Conservation (phyloP, 1,140 invertebrate genomes). For the Atta colombica region DNA sequence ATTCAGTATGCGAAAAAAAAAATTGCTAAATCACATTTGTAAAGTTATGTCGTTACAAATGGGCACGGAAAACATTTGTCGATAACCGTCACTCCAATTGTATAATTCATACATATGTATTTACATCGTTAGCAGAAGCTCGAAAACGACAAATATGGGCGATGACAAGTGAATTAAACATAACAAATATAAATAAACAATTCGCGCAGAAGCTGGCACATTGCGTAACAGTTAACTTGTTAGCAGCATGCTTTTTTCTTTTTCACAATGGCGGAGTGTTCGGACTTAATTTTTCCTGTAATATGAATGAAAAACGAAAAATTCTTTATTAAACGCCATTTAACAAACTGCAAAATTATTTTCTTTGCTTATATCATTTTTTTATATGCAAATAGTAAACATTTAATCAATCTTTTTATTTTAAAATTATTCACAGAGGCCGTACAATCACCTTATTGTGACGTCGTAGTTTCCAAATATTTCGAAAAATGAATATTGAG, state of each 20-base stretch:
- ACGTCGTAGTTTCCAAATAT: neutral
- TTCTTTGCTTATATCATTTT: neutral
- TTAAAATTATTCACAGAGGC: neutral
- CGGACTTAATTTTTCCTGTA: neutral
- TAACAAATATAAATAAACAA: slow-evolving; percentile 40
- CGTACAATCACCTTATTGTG: neutral
- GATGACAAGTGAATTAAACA: slow-evolving; percentile 41
- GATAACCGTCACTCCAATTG: slow-evolving; percentile 33
- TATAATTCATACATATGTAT: slow-evolving; percentile 60
- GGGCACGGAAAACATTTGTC: slow-evolving; percentile 52
- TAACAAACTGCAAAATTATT: neutral
- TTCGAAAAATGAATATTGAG: neutral
- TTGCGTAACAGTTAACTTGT: slow-evolving; percentile 42
- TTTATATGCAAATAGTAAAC: neutral
- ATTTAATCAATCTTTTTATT: slow-evolving; percentile 27
- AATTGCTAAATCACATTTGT: slow-evolving; percentile 50
- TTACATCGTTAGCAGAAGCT: slow-evolving; percentile 41
- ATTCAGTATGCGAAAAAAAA: slow-evolving; percentile 47
- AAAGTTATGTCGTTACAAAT: slow-evolving; percentile 56
- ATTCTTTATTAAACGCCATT: neutral
- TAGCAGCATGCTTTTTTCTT: neutral
- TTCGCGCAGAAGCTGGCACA: neutral
- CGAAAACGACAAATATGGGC: slow-evolving; percentile 44
- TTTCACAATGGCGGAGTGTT: neutral
- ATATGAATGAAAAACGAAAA: neutral